Evolutionary conservation across 1,140 invertebrate species (phyloP), one percentile per base, ranked within the genome.

Genomic region (Arctopsyche grandis): DNA sequence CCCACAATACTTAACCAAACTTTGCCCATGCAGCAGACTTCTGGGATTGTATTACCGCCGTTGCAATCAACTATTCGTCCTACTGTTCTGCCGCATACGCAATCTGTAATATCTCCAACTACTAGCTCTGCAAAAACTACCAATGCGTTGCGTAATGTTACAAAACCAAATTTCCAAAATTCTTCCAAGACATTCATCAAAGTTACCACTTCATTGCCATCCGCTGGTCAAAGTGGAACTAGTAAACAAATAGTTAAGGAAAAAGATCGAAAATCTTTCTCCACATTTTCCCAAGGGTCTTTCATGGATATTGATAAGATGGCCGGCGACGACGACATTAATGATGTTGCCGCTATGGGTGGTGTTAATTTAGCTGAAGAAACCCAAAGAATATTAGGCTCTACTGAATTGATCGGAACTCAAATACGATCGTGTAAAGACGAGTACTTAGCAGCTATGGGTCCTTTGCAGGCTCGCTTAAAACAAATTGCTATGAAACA

Each of bases 341-440:
- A 99, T 85, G 98, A 99, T 90, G 98, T 99, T 0, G 97, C 98
- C 22, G 97, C 97, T 5, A 99, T 99, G 98, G 98, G 98, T 83
- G 98, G 98, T 26, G 97, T 99, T n/a, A 99, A 99, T 89, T 90
- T 99, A 83, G 94, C 95, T 0, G 98, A 99, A 88, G 98, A 99
- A 89, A 95, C 94, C 71, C 96, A 98, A 85, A 93, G 95, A 87
- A 99, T 99, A 84, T 90, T 99, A 29, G 97, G 97, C 1, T 96
- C 96, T 3, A 97, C 97, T 4, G 97, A 99, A 84, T 94, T 97
- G 87, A 96, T 99, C 77, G 97, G 97, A 9, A 97, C 97, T 0
- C 97, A 99, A 88, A 98, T 98, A 77, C 86, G 97, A 81, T 98
- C 97, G 0, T 98, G 96, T 88, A 98, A 97, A 89, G 98, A 99